Conservation (phyloP, 2,113 vertebrate species). For the western clawed frog (Xenopus tropicalis) region UCB_Xtro_10.0 CM004451.2:17368001-17368500, state of each 20-base stretch:
- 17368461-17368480: too few relatives aligned
- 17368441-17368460: background rate
- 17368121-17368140: constrained; percentile 51
- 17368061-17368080: constrained; percentile 30
- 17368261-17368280: constrained; percentile 54
- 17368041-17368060: background rate
- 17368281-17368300: constrained; percentile 58
- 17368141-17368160: constrained; percentile 65
- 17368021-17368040: background rate
- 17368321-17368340: constrained; percentile 59
- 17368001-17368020: background rate
- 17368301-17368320: constrained; percentile 62
- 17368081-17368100: constrained; percentile 24
- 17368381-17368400: constrained; percentile 12
- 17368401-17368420: background rate
- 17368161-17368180: constrained; percentile 51
- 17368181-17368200: constrained; percentile 65
- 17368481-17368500: too few relatives aligned
- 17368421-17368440: background rate
- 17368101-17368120: constrained; percentile 56
- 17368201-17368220: constrained; percentile 48
- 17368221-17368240: constrained; percentile 42
- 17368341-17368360: constrained; percentile 56
- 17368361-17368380: constrained; percentile 48
- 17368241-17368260: constrained; percentile 45